These are phyloP conservation scores for Leptarthrus brevirostris DNA, from an alignment of 2,888 invertebrate species.

Conservation along the genomic window DNA sequence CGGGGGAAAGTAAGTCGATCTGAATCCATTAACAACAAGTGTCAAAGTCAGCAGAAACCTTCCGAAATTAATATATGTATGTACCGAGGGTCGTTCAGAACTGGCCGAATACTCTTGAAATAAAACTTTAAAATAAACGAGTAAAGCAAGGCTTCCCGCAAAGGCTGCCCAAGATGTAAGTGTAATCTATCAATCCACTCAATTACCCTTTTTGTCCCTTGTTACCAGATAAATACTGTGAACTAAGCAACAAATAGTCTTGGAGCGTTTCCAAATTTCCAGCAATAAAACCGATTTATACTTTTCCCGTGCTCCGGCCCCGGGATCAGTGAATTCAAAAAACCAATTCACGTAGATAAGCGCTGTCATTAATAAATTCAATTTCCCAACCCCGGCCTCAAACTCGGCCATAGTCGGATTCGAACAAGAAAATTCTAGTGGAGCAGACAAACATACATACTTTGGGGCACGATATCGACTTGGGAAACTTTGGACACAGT, in stretches of 20 bases:
- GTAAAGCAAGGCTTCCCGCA: background rate
- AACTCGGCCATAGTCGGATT: slow-evolving; percentile 28
- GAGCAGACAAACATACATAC: slow-evolving; percentile 28
- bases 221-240: slow-evolving; percentile 49
- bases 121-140: slow-evolving; percentile 5
- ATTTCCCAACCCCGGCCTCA: slow-evolving; percentile 53
- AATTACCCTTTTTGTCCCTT: slow-evolving; percentile 45
- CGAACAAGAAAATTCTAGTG: slow-evolving; percentile 13
- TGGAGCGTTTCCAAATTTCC: slow-evolving; percentile 59
- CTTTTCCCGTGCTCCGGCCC: slow-evolving; percentile 17
- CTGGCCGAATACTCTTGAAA: background rate
- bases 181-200: slow-evolving; percentile 41
- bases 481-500: slow-evolving; percentile 22
- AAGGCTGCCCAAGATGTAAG: slow-evolving; percentile 14
- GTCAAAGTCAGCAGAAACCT: background rate
- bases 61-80: background rate
- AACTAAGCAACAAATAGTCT: slow-evolving; percentile 62
- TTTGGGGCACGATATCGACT: slow-evolving; percentile 27
- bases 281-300: slow-evolving; percentile 49
- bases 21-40: background rate
- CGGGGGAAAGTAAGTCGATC: background rate
- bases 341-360: slow-evolving; percentile 54
- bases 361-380: slow-evolving; percentile 57
- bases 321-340: slow-evolving; percentile 44
- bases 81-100: background rate